Base-by-base conservation (phyloP, 2,888 invertebrate species). In the Spialia ferax region DNA sequence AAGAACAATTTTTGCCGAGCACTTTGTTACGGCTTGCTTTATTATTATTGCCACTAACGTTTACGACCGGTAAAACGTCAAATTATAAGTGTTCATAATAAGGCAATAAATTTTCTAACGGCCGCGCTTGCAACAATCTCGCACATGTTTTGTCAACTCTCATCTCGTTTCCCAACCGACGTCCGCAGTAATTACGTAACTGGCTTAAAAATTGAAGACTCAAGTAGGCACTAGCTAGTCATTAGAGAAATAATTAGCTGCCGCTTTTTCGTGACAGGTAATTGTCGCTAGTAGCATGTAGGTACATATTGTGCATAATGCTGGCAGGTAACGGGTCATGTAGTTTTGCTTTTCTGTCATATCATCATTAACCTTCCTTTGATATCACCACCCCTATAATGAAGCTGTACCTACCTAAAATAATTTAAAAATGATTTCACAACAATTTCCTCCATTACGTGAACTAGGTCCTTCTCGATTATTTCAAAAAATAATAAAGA, bases 11-110 rank as follows among this genome's bases (percentile, higher is more conserved):
- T 67, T 67, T 61, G 29, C 54, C 7, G 29, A 60, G 60, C 54
- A 54, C 55, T 70, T 63, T 63, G 69, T 68, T 66, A 70, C 55
- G 69, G 61, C 60, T 68, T 56, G 71, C 69, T 77, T 75, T 77
- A 77, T 77, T 79, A 76, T 74, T 73, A 77, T 75, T 74, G 71
- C 72, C 72, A 71, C 69, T 73, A 75, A 75, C 70, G 70, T 75
- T 77, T 75, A 76, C 74, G 73, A 71, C 65, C 74, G 73, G 75
- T 77, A 76, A 76, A 78, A 76, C 73, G 72, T 77, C 73, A 75
- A 77, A 74, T 76, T 76, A 73, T 75, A 76, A 75, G 72, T 76
- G 74, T 74, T 73, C 74, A 75, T 77, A 77, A 76, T 76, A 75
- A 75, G 71, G 73, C 68, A 72, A 73, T 77, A 77, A 79, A 78